Evolutionary conservation across 1,140 invertebrate species (phyloP), one percentile per base, ranked within the genome.

Genomic region (Rhagoletis zephyria): DNA sequence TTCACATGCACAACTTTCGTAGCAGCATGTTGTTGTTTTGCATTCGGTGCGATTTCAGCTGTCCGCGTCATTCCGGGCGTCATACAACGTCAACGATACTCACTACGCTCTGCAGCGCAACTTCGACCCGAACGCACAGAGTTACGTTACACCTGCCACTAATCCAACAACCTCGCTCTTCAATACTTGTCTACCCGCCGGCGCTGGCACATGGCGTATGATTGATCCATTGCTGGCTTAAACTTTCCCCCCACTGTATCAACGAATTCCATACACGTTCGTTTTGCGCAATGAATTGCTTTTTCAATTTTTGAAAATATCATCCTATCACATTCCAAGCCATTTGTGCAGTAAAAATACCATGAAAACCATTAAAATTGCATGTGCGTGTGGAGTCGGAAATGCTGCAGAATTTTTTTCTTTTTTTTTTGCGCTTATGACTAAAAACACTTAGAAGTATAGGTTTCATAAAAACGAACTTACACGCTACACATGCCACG

Each of bases 291-390:
- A 45, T 16, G 67, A 74, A 74, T 74, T 74, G 42, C 67, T 74
- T 74, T 74, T 74, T 42, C 67, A 74, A 48, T 74, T 74, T 70
- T 74, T 48, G 40, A 48, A 74, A 10, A 74, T 74, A 74, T 74
- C 67, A 74, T 74, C 42, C 67, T 48, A 74, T 74, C 67, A 74
- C 12, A 74, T 48, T 74, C 67, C 67, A 14, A 74, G 10, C 67
- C 67, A 74, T 74, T 74, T 74, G 67, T 74, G 42, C 42, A 48
- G 67, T 74, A 74, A 74, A 63, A 74, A 74, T 14, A 10, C 67
- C 45, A 48, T 74, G 67, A 74, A 74, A 74, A 42, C 67, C 67
- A 74, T 74, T 74, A 74, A 74, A 74, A 42, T 48, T 6, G 30
- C 30, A 14, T 12, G 61, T 63, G 61, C 10, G 3, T 63, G 5